Evolutionary conservation across 2,888 invertebrate genomes (phyloP).

Genomic region (Drosophila greeni): DNA sequence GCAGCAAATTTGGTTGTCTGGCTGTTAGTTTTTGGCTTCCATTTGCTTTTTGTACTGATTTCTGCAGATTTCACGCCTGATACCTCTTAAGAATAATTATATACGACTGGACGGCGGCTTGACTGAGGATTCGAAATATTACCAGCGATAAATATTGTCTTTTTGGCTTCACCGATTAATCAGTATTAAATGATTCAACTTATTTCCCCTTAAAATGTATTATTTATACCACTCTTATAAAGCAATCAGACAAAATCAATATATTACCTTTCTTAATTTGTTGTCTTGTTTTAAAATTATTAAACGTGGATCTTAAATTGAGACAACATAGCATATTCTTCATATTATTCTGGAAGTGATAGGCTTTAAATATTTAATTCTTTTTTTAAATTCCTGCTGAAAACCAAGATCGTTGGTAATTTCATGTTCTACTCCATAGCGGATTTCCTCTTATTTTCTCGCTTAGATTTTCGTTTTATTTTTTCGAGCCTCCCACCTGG

Average conservation of each 20-base stretch:
- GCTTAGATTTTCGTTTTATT: slow-evolving; percentile 3
- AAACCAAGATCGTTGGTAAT: neutral
- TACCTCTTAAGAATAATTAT: slow-evolving; percentile 8
- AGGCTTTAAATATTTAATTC: neutral
- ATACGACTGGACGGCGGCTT: too few species aligned
- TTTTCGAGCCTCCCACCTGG: slow-evolving; percentile 13
- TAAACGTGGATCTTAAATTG: neutral
- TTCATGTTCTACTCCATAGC: slow-evolving; percentile 5
- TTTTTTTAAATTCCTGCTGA: too few species aligned
- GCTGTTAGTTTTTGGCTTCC: slow-evolving; percentile 26
- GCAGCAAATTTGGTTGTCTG: slow-evolving; percentile 44
- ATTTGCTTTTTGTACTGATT: slow-evolving; percentile 48
- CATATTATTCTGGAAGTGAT: neutral
- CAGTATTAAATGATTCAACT: neutral
- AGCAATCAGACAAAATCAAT: neutral
- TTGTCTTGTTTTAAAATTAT: neutral
- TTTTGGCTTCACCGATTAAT: neutral
- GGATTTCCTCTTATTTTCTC: neutral
- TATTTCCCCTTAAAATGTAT: neutral
- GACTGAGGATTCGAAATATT: neutral
- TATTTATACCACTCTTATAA: too few species aligned
- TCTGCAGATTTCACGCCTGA: slow-evolving; percentile 46
- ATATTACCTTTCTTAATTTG: neutral
- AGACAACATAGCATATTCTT: neutral
- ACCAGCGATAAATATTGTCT: too few species aligned